phyloP scores from a whole-genome alignment of 2,113 vertebrate species.

The Numenius arquata region DNA sequence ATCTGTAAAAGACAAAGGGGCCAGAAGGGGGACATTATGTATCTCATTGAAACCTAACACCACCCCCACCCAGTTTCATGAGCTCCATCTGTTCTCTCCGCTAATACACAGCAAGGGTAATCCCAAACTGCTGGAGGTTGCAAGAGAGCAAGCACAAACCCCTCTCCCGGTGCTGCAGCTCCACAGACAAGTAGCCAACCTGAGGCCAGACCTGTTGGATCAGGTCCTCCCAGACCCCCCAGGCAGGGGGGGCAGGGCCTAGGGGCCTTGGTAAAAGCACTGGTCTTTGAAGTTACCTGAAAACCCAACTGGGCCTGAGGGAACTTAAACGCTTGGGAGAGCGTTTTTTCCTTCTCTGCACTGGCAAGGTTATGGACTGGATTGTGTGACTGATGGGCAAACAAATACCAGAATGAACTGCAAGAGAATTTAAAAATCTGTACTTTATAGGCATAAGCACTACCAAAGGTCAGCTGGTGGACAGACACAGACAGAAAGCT shows the following conservation, averaged over 20 bases:
- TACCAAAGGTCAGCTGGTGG: neutral
- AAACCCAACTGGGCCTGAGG: neutral
- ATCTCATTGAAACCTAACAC: neutral
- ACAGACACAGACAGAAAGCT: neutral
- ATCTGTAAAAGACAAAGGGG: neutral
- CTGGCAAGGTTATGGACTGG: neutral
- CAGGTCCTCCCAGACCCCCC: neutral
- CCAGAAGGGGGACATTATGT: neutral
- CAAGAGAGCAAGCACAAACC: neutral
- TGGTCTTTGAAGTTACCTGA: neutral
- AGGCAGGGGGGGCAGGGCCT: neutral
- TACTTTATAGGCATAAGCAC: neutral
- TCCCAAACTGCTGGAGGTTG: neutral
- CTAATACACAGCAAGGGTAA: neutral
- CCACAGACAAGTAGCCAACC: neutral
- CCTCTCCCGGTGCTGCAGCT: neutral
- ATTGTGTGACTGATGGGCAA: accelerated
- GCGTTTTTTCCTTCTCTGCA: neutral
- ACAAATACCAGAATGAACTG: neutral
- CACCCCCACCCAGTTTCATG: accelerated
- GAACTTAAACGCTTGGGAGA: neutral
- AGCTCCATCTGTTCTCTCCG: neutral
- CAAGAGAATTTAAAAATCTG: neutral
- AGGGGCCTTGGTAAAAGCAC: neutral
- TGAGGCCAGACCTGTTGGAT: neutral